Percentiles rank a stretch among this genome's conserved stretches.
Conservation (phyloP, 2,888 invertebrate genomes). For the Pyrrhosoma nymphula region DNA sequence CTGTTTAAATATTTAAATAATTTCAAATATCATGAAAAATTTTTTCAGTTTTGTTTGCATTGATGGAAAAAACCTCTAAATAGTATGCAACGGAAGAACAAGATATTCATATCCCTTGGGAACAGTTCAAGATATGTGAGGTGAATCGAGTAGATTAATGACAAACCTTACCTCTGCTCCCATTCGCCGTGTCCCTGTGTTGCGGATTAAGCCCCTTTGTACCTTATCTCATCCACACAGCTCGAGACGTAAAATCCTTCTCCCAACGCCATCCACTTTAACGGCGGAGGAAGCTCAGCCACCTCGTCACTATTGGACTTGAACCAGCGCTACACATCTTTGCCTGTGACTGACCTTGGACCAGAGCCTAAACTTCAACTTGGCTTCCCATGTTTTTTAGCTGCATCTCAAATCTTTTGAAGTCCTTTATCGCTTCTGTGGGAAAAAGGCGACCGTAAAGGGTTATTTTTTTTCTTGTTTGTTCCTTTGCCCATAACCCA, state of each 20-base stretch:
- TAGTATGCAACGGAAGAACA: too few relatives aligned
- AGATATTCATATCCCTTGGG: too few relatives aligned
- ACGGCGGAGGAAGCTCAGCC: neutral
- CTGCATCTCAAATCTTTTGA: neutral
- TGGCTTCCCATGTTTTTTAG: neutral
- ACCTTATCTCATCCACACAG: conserved; percentile 1
- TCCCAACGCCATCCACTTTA: neutral
- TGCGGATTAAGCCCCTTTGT: neutral
- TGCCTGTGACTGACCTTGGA: conserved; percentile 8
- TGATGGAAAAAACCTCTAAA: too few relatives aligned
- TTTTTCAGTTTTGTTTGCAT: too few relatives aligned
- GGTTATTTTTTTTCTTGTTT: neutral
- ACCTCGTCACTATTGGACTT: neutral
- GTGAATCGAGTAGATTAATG: too few relatives aligned
- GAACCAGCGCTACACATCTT: neutral
- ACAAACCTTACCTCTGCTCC: neutral
- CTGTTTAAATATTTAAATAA: too few relatives aligned
- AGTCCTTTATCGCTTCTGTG: neutral
- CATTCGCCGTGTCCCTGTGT: neutral
- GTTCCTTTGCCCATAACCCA: too few relatives aligned
- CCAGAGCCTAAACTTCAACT: neutral
- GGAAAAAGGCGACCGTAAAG: neutral
- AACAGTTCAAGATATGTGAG: too few relatives aligned
- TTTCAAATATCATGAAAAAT: too few relatives aligned
- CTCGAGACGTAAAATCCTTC: neutral